Percentiles rank a stretch among this genome's conserved stretches.
Conservation (phyloP, 2,113 vertebrate genomes). For the Eretmochelys imbricata region DNA sequence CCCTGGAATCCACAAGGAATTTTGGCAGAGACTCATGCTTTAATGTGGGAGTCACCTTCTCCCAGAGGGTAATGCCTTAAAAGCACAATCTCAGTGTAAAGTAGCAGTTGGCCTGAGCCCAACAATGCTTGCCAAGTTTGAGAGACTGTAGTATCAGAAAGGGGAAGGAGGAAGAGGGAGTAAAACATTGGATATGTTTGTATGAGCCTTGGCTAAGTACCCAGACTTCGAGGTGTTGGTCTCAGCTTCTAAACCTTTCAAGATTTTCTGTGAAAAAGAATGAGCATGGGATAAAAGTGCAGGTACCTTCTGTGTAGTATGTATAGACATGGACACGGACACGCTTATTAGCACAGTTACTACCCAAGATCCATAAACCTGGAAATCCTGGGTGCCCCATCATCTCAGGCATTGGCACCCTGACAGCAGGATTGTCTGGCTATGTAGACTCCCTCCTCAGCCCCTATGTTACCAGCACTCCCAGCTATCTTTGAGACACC, state of each 20-base stretch:
- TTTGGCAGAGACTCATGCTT: background rate
- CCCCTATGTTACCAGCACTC: too few species aligned
- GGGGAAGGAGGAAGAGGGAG: constrained; percentile 41
- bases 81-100: background rate
- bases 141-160: rapidly evolving
- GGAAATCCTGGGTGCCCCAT: too few species aligned
- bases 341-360: too few species aligned
- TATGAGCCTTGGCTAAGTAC: background rate
- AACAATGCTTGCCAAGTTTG: constrained; percentile 20
- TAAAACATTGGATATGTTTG: background rate
- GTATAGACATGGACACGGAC: background rate
- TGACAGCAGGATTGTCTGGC: too few species aligned
- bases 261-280: background rate
- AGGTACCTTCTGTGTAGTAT: background rate
- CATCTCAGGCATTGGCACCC: too few species aligned
- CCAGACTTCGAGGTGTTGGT: background rate
- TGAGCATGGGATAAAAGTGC: background rate
- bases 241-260: background rate
- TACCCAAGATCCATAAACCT: too few species aligned
- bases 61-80: background rate
- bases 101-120: constrained; percentile 27
- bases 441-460: too few species aligned
- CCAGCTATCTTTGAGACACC: too few species aligned
- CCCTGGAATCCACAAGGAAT: background rate
- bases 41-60: background rate